Evolutionary conservation across 2,888 invertebrate species (phyloP).

Genomic region (Lingula anatina): DNA sequence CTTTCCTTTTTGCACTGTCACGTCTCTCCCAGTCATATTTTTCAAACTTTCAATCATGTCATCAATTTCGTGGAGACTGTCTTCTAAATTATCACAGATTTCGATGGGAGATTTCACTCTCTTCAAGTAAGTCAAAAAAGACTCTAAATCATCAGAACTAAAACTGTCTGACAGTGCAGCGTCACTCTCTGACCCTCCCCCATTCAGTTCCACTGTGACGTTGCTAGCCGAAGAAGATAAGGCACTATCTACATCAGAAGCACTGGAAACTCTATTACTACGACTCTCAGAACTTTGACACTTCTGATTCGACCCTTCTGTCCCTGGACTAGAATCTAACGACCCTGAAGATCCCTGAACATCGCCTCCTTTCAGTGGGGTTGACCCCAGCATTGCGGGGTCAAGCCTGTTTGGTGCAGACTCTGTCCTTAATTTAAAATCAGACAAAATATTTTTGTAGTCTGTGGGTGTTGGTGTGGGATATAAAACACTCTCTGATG

Average conservation of each 20-base stretch:
- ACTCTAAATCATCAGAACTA: constrained; percentile 17
- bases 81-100: constrained; percentile 10
- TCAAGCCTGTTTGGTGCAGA: too few species aligned
- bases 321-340: background rate
- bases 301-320: background rate
- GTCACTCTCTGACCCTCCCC: background rate
- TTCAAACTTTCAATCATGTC: constrained; percentile 3
- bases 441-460: constrained; percentile 11
- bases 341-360: background rate
- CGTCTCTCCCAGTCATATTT: too few species aligned
- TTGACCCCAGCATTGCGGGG: too few species aligned
- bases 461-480: constrained; percentile 5
- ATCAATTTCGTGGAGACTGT: constrained; percentile 12
- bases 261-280: background rate
- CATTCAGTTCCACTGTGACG: too few species aligned
- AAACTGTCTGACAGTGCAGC: constrained; percentile 6
- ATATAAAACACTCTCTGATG: too few species aligned
- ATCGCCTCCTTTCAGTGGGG: background rate
- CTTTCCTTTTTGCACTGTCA: background rate
- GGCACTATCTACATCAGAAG: too few species aligned
- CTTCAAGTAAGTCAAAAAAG: constrained; percentile 32
- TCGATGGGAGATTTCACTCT: constrained; percentile 28
- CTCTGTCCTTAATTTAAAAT: too few species aligned
- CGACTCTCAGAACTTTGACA: background rate
- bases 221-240: too few species aligned